These are phyloP conservation scores for Apaloderma vittatum DNA, from an alignment of 2,113 vertebrate species.

Conservation along the genomic window DNA sequence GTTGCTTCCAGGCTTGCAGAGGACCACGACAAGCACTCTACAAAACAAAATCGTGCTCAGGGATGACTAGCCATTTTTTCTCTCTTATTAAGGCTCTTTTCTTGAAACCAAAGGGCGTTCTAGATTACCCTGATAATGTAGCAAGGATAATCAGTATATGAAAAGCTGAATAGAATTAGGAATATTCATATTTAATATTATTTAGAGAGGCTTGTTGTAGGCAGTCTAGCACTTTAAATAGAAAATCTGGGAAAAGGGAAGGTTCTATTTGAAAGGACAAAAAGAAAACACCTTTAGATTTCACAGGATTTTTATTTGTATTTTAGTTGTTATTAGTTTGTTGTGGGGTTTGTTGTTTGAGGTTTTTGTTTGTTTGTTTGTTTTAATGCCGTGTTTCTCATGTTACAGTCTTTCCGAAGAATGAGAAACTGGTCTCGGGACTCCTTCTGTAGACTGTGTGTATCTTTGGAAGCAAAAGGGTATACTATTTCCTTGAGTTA, in stretches of 20 bases:
- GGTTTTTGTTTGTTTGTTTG: not conserved
- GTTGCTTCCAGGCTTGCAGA: constrained; percentile 12
- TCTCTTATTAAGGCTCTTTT: not conserved
- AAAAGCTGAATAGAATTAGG: not conserved
- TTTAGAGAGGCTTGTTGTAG: not conserved
- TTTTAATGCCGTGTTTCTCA: not conserved
- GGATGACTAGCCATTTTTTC: constrained; percentile 1
- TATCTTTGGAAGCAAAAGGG: not conserved
- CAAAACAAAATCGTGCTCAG: constrained; percentile 38
- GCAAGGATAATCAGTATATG: not conserved
- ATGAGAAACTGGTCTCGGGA: not conserved
- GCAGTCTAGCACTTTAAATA: not conserved
- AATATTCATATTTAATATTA: not conserved
- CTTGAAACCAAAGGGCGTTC: not conserved
- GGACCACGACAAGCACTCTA: not conserved
- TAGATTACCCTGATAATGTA: not conserved
- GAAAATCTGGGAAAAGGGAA: not conserved
- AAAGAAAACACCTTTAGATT: not conserved
- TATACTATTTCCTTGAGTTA: not conserved
- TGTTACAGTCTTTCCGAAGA: not conserved
- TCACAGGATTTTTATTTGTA: not conserved
- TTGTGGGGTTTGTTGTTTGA: not conserved
- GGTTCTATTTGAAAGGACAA: not conserved
- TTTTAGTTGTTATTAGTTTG: not conserved
- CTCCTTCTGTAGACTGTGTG: not conserved